Evolutionary conservation across 2,888 invertebrate species (phyloP), one percentile per base, ranked within the genome.

Genomic region (Leucophenga maculata): DNA sequence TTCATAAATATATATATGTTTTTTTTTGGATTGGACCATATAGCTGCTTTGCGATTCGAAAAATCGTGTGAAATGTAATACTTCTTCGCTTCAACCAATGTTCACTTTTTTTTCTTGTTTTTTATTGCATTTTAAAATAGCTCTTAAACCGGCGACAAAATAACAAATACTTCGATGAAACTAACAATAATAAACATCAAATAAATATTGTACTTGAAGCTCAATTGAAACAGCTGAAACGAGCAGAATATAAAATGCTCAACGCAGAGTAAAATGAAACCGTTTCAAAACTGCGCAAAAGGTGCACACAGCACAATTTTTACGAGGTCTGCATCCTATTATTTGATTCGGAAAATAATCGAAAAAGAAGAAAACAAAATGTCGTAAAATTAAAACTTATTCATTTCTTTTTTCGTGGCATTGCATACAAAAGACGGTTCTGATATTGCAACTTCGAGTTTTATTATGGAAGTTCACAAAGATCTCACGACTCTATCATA

Each of bases 331-430:
- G 11, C 39, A 8, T 8, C 39, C 9, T 11, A 39, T 8, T 39
- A 59, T 9, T 16, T 32, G 32, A 59, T 11, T 6, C 39, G 39
- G 39, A 9, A 64, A 64, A 20, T 22, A 14, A 22, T 46, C 18
- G 55, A 64, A 64, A 46, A 20, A 22, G 46, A 64, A 20, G 50
- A 1, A 46, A 64, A 22, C 46, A 14, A 78, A 81, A 82, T 81
- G 79, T 77, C 81, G 80, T 81, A 82, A 82, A 82, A 80, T 74
- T 74, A 64, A 76, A 82, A 79, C 81, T 82, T 81, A 79, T 81
- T 80, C 82, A 81, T 82, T 81, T 80, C 82, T 82, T 79, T 76
- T 79, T 76, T 73, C 71, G 60, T 72, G 71, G 14, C 14, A 14
- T 4, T 32, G 59, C 59, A 9, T n/a, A 59, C 32, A 59, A 59